phyloP scores from a whole-genome alignment of 2,113 vertebrate species.

The Hippoglossus stenolepis region DNA sequence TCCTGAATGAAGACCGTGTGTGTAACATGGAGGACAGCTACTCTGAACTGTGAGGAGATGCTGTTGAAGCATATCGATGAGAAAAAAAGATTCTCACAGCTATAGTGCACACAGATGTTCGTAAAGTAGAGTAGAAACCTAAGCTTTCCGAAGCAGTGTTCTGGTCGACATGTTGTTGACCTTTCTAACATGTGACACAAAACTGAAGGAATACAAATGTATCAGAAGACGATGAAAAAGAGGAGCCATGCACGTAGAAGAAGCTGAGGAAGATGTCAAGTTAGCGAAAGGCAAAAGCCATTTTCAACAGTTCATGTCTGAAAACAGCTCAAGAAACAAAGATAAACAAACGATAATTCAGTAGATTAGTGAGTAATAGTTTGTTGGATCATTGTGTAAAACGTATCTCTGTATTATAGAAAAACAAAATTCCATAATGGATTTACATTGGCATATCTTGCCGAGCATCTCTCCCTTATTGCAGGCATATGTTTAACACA shows the following conservation, averaged over 20 bases:
- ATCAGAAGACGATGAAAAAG: too few species aligned
- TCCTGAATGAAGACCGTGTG: neutral
- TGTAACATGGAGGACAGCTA: neutral
- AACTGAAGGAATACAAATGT: too few species aligned
- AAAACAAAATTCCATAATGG: conserved; percentile 1
- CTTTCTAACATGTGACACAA: too few species aligned
- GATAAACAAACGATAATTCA: too few species aligned
- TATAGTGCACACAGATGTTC: conserved; percentile 1
- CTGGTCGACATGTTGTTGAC: too few species aligned
- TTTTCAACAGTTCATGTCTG: too few species aligned
- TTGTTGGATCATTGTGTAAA: neutral
- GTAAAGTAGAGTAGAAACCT: neutral
- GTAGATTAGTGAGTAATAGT: neutral
- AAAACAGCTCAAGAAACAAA: too few species aligned
- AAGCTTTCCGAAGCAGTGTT: too few species aligned
- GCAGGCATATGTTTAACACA: conserved; percentile 64
- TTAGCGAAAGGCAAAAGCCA: too few species aligned
- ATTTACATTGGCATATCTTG: neutral
- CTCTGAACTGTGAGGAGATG: neutral
- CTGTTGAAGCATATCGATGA: neutral
- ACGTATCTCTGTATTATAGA: neutral
- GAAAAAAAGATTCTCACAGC: neutral
- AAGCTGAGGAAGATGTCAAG: too few species aligned
- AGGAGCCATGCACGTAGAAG: too few species aligned
- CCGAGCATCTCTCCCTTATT: conserved; percentile 20